phyloP scores from a whole-genome alignment of 1,140 invertebrate genomes.

The Lordiphosa stackelbergi region DNA sequence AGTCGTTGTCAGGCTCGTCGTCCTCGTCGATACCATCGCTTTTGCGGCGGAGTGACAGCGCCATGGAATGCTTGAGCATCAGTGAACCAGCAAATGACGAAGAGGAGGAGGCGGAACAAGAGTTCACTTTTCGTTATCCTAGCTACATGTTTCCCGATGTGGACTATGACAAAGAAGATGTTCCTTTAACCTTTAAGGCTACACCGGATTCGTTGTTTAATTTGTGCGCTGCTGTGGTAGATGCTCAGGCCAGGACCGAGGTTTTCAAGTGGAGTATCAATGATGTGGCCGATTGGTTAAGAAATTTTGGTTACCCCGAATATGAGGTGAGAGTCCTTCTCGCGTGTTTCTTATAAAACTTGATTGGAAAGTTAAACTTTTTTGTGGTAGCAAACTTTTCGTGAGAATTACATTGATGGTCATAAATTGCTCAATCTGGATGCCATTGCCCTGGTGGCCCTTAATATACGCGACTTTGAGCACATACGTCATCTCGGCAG shows the following conservation, averaged over 20 bases:
- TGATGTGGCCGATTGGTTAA: constrained; percentile 62
- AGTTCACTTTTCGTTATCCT: constrained; percentile 56
- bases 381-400: constrained; percentile 56
- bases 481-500: constrained; percentile 61
- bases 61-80: constrained; percentile 40
- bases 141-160: constrained; percentile 60
- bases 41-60: constrained; percentile 16
- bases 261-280: constrained; percentile 66
- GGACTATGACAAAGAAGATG: constrained; percentile 51
- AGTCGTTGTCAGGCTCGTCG: constrained; percentile 37
- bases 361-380: not conserved
- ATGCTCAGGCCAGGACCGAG: constrained; percentile 49
- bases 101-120: constrained; percentile 25
- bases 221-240: constrained; percentile 49
- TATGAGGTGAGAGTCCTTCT: constrained; percentile 49
- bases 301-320: constrained; percentile 58
- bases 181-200: constrained; percentile 53
- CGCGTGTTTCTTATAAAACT: no score
- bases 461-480: constrained; percentile 66
- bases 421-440: constrained; percentile 65
- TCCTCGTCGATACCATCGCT: constrained; percentile 25
- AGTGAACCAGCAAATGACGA: constrained; percentile 36
- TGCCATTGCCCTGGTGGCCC: constrained; percentile 54
- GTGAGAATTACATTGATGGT: constrained; percentile 62
- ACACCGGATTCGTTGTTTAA: constrained; percentile 59